Conservation (phyloP, 1,140 invertebrate genomes). For the Lordiphosa mommai region DNA sequence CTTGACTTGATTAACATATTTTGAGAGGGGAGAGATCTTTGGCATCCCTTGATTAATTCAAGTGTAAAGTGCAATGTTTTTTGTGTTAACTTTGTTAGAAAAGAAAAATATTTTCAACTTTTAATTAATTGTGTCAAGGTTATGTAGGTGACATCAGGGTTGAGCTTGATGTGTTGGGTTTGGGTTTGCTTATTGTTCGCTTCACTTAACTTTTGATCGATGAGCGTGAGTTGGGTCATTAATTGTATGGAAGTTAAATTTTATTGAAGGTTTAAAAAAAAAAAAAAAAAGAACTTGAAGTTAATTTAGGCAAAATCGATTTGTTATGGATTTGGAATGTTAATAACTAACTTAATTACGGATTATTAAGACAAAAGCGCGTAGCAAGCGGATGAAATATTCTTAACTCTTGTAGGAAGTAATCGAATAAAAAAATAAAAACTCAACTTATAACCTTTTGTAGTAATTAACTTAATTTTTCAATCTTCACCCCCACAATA, state of each 20-base stretch:
- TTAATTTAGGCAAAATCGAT: no score
- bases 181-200: not conserved
- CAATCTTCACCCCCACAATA: no score
- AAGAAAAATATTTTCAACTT: slow-evolving; percentile 3
- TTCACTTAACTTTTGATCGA: slow-evolving; percentile 25
- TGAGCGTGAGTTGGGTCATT: slow-evolving; percentile 28
- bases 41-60: slow-evolving; percentile 36
- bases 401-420: no score
- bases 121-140: slow-evolving; percentile 41
- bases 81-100: not conserved
- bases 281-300: no score
- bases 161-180: not conserved
- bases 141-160: slow-evolving; percentile 2
- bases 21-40: not conserved
- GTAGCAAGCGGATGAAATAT: no score
- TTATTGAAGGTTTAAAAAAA: no score
- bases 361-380: no score
- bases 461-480: no score
- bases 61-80: slow-evolving; percentile 44
- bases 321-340: no score
- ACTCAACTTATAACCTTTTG: no score
- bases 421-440: no score
- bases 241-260: slow-evolving; percentile 17
- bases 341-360: no score
- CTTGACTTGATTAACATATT: slow-evolving; percentile 31